These are phyloP conservation scores for Chloroceryle aenea DNA, from an alignment of 2,113 vertebrate genomes.

Conservation along the genomic window DNA sequence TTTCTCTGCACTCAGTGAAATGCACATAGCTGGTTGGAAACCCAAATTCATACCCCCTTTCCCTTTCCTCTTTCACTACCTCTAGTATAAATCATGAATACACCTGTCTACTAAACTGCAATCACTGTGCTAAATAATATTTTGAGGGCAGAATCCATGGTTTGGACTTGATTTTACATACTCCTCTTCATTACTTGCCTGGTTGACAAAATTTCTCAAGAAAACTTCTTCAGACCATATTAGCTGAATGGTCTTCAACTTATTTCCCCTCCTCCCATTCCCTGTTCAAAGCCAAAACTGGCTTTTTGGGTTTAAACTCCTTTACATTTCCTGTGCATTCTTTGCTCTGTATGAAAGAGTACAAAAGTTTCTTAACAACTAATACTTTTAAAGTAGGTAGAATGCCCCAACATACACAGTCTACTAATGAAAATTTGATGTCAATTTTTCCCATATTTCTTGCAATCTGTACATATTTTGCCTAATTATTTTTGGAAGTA, in stretches of 20 bases:
- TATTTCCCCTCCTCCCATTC: neutral
- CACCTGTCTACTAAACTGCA: neutral
- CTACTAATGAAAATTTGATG: slow-evolving; percentile 59
- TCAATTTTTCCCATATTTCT: slow-evolving; percentile 56
- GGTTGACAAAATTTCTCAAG: neutral
- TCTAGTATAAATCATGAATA: neutral
- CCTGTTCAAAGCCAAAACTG: neutral
- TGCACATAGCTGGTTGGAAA: neutral
- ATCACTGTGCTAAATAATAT: neutral
- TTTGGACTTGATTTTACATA: neutral
- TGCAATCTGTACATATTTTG: slow-evolving; percentile 78
- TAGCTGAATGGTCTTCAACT: neutral
- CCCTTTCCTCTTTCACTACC: neutral
- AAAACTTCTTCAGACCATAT: neutral
- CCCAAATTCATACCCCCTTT: neutral
- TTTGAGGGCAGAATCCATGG: neutral
- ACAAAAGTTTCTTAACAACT: neutral
- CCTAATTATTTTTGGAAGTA: slow-evolving; percentile 80
- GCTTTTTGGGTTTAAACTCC: neutral
- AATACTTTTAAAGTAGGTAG: neutral
- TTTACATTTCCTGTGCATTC: neutral
- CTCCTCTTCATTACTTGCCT: neutral
- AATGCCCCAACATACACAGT: neutral
- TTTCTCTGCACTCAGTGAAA: neutral
- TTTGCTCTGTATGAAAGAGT: neutral